phyloP scores from a whole-genome alignment of 2,888 invertebrate genomes.

The Mythimna impura region DNA sequence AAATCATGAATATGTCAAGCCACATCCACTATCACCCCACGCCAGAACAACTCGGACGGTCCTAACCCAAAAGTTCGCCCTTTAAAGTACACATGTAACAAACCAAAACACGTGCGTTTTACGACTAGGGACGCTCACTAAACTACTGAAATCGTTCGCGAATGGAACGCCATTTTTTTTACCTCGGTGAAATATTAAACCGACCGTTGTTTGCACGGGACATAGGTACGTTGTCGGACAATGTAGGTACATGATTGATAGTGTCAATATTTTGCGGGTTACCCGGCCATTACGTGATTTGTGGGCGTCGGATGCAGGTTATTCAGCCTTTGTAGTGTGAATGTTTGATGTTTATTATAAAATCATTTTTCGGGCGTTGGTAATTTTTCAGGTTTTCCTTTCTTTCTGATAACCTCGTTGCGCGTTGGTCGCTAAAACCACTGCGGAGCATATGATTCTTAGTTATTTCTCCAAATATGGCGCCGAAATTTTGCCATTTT shows the following conservation, averaged over 20 bases:
- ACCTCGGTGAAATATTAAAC: slow-evolving; percentile 71
- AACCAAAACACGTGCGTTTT: slow-evolving; percentile 88
- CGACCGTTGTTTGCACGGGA: slow-evolving; percentile 68
- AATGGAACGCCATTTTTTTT: slow-evolving; percentile 81
- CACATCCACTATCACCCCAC: slow-evolving; percentile 72
- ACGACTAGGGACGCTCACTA: slow-evolving; percentile 81
- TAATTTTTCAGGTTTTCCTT: slow-evolving; percentile 17
- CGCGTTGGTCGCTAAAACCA: not conserved
- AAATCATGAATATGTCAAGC: slow-evolving; percentile 1
- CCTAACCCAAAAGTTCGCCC: slow-evolving; percentile 87
- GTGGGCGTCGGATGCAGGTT: slow-evolving; percentile 66
- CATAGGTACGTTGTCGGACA: slow-evolving; percentile 70
- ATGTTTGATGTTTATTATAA: slow-evolving; percentile 51
- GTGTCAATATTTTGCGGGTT: slow-evolving; percentile 70
- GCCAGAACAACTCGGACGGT: slow-evolving; percentile 79
- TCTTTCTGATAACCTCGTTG: not conserved
- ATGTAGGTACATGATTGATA: slow-evolving; percentile 76
- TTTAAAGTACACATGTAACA: slow-evolving; percentile 87
- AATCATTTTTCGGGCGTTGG: slow-evolving; percentile 24
- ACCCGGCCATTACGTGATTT: slow-evolving; percentile 65
- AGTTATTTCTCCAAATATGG: not conserved
- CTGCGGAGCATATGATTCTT: not conserved
- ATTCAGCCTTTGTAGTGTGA: slow-evolving; percentile 60
- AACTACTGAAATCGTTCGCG: slow-evolving; percentile 85
- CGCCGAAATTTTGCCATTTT: too few species aligned